Evolutionary conservation across 2,888 invertebrate genomes (phyloP).

Genomic region (Drosophila stalkeri): DNA sequence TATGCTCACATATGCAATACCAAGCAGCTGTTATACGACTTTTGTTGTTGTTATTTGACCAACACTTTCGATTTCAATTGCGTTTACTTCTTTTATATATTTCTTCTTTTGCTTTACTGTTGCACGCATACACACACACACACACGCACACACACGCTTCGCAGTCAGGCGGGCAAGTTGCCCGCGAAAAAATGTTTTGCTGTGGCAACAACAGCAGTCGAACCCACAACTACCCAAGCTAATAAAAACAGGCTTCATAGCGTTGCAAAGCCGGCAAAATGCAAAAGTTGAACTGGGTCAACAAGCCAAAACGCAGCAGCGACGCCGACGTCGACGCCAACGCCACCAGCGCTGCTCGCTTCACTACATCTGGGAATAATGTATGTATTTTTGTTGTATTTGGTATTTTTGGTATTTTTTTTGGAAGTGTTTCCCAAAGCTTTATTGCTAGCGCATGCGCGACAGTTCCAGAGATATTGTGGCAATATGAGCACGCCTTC

Average conservation of each 20-base stretch:
- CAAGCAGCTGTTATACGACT: conserved; percentile 54
- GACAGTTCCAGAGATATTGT: conserved; percentile 30
- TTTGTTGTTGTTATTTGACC: conserved; percentile 45
- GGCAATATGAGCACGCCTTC: neutral
- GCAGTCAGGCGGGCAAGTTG: conserved; percentile 39
- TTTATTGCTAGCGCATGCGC: conserved; percentile 18
- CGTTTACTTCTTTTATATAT: conserved; percentile 67
- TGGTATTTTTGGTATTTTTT: neutral
- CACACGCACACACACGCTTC: neutral
- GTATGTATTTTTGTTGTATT: neutral
- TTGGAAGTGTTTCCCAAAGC: conserved; percentile 15
- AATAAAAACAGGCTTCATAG: conserved; percentile 76
- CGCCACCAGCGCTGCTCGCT: conserved; percentile 34
- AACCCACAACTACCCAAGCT: conserved; percentile 73
- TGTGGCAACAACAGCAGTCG: conserved; percentile 42
- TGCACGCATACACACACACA: conserved; percentile 36
- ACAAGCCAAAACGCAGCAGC: conserved; percentile 78
- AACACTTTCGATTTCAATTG: conserved; percentile 83
- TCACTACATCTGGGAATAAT: conserved; percentile 36
- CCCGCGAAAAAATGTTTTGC: conserved; percentile 70
- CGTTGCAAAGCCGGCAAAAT: conserved; percentile 82
- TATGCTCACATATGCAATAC: conserved; percentile 54
- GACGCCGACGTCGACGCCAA: conserved; percentile 42
- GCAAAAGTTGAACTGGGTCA: conserved; percentile 84
- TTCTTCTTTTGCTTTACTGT: conserved; percentile 32